Base-by-base conservation (phyloP, 2,888 invertebrate genomes). In the Drosophila koepferae region DNA sequence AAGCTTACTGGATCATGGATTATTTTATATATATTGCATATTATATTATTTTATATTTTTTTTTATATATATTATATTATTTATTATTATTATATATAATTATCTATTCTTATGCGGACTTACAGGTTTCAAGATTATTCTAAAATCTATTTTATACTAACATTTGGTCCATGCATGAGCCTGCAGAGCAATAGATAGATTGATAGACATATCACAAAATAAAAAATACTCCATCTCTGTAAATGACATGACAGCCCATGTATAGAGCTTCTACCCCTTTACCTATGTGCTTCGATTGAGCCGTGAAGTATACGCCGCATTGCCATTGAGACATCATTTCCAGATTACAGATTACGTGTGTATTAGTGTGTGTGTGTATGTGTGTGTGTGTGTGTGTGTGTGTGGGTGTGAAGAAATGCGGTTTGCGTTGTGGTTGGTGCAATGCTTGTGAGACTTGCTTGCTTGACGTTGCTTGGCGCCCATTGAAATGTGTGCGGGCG, bases 241-340 rank as follows among this genome's bases (percentile, higher is more conserved):
- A 31, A 9, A 3, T 6, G n/a, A 48, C 28, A 10, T 31, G 28
- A n/a, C 31, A n/a, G 23, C 5, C 48, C 10, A 7, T 18, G 49
- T 3, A 20, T 2, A 28, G 16, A 28, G 0, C 28, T n/a, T n/a
- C 7, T 40, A 3, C 10, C 14, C 40, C n/a, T 16, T 23, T 23
- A 23, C 38, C 16, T 40, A 36, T 20, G 20, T 16, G 20, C 36
- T 23, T 36, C 38, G 53, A 36, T 38, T 34, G 18, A 31, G 34
- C 34, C 60, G 28, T 60, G 6, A 40, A 49, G 48, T 49, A 60
- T 60, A 40, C 60, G 38, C 60, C 60, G 51, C 51, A 28, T 16
- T 51, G 51, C 53, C 31, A 41, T 20, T 53, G 20, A 53, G 53
- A 23, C 54, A 54, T 54, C 53, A 53, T 20, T 53, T 38, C 44